These are phyloP conservation scores for Probosciger aterrimus DNA, from an alignment of 2,113 vertebrate genomes.

Conservation along the genomic window DNA sequence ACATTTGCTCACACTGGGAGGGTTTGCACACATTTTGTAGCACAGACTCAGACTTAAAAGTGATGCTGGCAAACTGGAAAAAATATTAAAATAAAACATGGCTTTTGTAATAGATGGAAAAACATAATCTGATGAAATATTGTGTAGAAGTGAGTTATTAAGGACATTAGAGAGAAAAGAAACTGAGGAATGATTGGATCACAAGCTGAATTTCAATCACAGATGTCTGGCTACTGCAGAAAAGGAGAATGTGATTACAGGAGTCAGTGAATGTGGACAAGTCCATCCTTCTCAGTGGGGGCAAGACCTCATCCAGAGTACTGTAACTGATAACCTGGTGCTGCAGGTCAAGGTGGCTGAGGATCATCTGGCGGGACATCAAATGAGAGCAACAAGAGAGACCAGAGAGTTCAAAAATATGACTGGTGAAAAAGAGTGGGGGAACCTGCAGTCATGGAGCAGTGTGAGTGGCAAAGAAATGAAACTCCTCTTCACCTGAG, in stretches of 20 bases:
- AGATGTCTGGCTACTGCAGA: neutral
- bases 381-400: neutral
- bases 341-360: neutral
- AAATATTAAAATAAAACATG: neutral
- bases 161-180: neutral
- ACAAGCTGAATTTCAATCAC: neutral
- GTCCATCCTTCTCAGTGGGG: neutral
- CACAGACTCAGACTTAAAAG: neutral
- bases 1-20: neutral
- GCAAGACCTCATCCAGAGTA: neutral
- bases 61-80: neutral
- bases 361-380: neutral
- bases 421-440: neutral
- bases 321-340: neutral
- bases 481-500: neutral
- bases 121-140: neutral
- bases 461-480: neutral
- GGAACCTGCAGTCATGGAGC: neutral
- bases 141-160: neutral
- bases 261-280: rapidly evolving
- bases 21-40: neutral
- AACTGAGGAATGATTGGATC: neutral
- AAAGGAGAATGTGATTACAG: neutral
- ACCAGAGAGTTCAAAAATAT: neutral
- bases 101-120: neutral